Evolutionary conservation across 1,140 invertebrate species (phyloP).

Genomic region (Drosophila lini): DNA sequence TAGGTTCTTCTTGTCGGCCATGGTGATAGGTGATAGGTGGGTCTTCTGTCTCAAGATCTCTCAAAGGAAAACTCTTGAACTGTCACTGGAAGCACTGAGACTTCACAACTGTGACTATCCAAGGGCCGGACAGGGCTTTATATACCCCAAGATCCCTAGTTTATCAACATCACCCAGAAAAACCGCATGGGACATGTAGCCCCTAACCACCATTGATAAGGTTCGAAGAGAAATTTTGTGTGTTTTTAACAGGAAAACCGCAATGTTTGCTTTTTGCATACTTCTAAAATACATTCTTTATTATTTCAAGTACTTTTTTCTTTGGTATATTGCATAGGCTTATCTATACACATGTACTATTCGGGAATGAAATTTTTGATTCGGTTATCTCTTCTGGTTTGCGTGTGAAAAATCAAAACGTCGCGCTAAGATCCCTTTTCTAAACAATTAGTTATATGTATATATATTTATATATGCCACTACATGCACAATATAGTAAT

Average conservation of each 20-base stretch:
- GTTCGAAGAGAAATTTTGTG: neutral
- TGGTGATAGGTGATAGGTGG: neutral
- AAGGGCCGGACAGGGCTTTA: neutral
- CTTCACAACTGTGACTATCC: conserved; percentile 38
- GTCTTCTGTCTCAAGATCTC: neutral
- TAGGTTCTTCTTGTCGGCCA: conserved; percentile 84
- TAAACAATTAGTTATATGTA: conserved; percentile 46
- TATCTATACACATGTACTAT: conserved; percentile 55
- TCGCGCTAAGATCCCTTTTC: conserved; percentile 33
- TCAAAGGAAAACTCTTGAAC: neutral
- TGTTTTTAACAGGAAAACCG: conserved; percentile 20
- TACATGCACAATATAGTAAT: conserved; percentile 58
- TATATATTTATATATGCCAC: conserved; percentile 20
- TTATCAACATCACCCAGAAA: neutral
- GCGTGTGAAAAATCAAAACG: conserved; percentile 44
- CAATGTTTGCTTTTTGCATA: conserved; percentile 49
- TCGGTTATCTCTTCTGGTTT: conserved; percentile 44
- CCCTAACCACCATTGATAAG: conserved; percentile 10
- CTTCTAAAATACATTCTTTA: conserved; percentile 80
- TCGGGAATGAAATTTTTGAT: conserved; percentile 66
- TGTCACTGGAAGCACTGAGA: conserved; percentile 28
- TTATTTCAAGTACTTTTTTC: conserved; percentile 51
- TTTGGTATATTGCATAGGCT: conserved; percentile 47
- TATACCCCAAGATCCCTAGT: conserved; percentile 2
- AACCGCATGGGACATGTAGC: conserved; percentile 33